Conservation (phyloP, 2,888 invertebrate species). For the Himalopsyche tibetana region DNA sequence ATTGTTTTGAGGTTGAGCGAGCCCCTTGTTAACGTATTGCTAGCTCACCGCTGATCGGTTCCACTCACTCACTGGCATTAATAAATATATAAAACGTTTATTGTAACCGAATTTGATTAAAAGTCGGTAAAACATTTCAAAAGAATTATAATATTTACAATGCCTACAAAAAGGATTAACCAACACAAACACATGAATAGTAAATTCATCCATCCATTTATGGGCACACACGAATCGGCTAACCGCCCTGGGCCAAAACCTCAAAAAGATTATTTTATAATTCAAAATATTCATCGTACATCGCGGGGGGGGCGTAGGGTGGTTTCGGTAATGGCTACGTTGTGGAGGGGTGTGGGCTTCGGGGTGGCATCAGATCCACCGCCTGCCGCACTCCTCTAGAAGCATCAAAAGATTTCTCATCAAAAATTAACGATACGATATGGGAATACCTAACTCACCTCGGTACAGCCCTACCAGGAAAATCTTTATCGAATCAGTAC, state of each 20-base stretch:
- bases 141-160: no score
- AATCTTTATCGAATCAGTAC: background rate
- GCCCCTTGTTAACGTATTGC: no score
- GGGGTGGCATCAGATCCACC: slow-evolving; percentile 46
- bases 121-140: no score
- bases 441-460: slow-evolving; percentile 46
- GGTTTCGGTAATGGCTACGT: slow-evolving; percentile 3
- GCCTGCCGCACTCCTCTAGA: slow-evolving; percentile 46
- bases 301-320: slow-evolving; percentile 30
- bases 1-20: no score
- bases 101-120: no score
- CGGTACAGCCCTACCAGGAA: background rate
- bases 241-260: slow-evolving; percentile 53
- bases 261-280: slow-evolving; percentile 65
- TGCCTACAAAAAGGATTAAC: no score
- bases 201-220: no score
- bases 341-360: slow-evolving; percentile 40
- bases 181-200: no score
- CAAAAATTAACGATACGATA: slow-evolving; percentile 74
- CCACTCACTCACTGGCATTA: no score
- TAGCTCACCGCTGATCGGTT: no score
- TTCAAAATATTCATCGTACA: slow-evolving; percentile 63
- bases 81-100: no score
- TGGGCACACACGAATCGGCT: background rate
- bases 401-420: slow-evolving; percentile 76